Conservation (phyloP, 1,140 invertebrate species). For the Chironomus striatipennis region DNA sequence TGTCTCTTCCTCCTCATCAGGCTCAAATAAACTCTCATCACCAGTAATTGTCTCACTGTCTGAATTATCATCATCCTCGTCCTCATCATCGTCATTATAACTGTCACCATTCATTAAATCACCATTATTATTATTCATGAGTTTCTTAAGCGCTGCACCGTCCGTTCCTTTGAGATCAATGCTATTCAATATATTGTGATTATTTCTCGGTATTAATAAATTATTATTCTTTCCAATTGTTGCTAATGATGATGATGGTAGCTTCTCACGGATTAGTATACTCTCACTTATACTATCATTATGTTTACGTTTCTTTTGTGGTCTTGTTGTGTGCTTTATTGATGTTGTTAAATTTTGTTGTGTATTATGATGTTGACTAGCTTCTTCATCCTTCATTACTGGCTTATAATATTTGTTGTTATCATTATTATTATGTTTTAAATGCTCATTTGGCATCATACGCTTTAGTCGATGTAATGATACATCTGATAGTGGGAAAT, state of each 20-base stretch:
- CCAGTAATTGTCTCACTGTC: constrained; percentile 8
- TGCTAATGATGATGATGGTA: background rate
- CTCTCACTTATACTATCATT: constrained; percentile 16
- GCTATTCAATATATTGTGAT: background rate
- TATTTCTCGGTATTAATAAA: background rate
- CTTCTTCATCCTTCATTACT: background rate
- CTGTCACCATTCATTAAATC: background rate
- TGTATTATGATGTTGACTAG: constrained; percentile 17
- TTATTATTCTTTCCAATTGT: constrained; percentile 19
- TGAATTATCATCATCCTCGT: background rate
- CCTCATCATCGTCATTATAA: background rate
- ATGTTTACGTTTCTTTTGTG: background rate
- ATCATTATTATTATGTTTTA: background rate
- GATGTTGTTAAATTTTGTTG: background rate
- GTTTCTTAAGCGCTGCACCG: background rate
- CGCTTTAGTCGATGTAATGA: background rate
- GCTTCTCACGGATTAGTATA: background rate
- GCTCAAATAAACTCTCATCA: background rate
- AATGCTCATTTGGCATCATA: background rate
- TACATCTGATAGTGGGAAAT: constrained; percentile 53
- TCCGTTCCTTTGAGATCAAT: constrained; percentile 13
- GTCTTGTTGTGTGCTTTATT: background rate
- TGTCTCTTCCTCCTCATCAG: background rate
- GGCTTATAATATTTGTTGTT: background rate
- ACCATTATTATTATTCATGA: constrained; percentile 6